Conservation (phyloP, 30 jellyfish, hydroid and myxozoan genomes). For the Rhopilema esculentum region DNA sequence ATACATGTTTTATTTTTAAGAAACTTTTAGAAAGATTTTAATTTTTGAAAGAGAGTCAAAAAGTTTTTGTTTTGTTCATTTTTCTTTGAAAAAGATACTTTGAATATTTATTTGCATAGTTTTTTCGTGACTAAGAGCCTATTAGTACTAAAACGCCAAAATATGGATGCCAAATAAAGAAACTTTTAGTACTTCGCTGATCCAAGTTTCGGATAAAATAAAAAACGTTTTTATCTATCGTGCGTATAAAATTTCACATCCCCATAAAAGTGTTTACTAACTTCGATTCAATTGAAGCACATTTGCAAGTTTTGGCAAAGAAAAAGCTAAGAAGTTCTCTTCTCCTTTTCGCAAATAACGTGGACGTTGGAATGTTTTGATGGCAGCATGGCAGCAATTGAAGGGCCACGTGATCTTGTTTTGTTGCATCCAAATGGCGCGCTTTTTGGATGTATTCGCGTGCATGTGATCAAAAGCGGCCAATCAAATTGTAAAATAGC, state of each 20-base stretch:
- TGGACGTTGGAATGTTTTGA: not conserved
- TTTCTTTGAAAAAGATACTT: too few relatives aligned
- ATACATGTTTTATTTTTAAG: too few relatives aligned
- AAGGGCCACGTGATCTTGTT: constrained; percentile 25
- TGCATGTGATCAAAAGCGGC: constrained; percentile 37
- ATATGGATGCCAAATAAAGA: not conserved
- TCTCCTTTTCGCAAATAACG: not conserved
- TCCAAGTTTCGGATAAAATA: not conserved
- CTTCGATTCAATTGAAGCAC: too few relatives aligned
- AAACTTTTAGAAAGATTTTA: too few relatives aligned
- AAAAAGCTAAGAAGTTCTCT: not conserved
- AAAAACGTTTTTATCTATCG: not conserved
- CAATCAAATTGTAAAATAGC: constrained; percentile 32
- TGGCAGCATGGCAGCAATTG: not conserved
- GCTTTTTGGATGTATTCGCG: constrained; percentile 1
- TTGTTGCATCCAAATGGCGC: constrained; percentile 58
- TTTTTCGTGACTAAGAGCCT: not conserved
- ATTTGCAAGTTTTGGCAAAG: not conserved
- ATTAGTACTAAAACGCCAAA: not conserved
- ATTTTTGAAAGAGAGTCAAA: too few relatives aligned
- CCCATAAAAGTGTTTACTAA: too few relatives aligned
- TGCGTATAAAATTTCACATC: too few relatives aligned
- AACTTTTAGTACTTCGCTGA: not conserved
- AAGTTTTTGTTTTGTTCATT: too few relatives aligned
- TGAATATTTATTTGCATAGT: not conserved